These are phyloP conservation scores for Hydrozoanthus tunicans DNA, from an alignment of 64 coral and sea anemone genomes.

Conservation along the genomic window DNA sequence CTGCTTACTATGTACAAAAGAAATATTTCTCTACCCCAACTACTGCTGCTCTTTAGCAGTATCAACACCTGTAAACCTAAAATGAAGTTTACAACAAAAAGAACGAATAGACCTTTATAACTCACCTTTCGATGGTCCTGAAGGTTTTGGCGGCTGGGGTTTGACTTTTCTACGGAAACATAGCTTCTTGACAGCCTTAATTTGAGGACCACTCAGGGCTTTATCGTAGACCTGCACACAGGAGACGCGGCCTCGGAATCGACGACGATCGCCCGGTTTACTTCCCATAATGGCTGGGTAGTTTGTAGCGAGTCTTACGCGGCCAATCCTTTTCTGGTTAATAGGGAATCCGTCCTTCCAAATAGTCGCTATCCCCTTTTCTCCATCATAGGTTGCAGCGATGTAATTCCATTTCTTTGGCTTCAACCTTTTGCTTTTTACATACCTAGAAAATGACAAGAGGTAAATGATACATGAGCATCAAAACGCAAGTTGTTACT, in stretches of 20 bases:
- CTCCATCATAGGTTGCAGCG: slow-evolving; percentile 67
- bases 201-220: slow-evolving; percentile 63
- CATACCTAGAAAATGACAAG: slow-evolving; percentile 16
- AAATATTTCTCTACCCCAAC: too few relatives aligned
- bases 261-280: slow-evolving; percentile 72
- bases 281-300: slow-evolving; percentile 77
- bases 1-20: too few relatives aligned
- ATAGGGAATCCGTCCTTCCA: slow-evolving; percentile 72
- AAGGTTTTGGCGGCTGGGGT: slow-evolving; percentile 17
- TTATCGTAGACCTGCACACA: slow-evolving; percentile 75
- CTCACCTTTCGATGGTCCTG: slow-evolving; percentile 2
- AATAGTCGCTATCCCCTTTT: slow-evolving; percentile 67
- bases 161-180: slow-evolving; percentile 63
- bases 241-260: slow-evolving; percentile 72
- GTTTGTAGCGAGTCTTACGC: slow-evolving; percentile 68
- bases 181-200: slow-evolving; percentile 35
- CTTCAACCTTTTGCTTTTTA: slow-evolving; percentile 40
- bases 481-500: not conserved
- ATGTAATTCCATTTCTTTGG: slow-evolving; percentile 84
- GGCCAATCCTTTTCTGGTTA: slow-evolving; percentile 63
- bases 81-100: too few relatives aligned
- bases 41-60: too few relatives aligned
- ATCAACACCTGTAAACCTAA: too few relatives aligned
- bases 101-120: not conserved
- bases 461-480: not conserved